phyloP scores from a whole-genome alignment of 2,113 vertebrate species.

The Rattus norvegicus region DNA sequence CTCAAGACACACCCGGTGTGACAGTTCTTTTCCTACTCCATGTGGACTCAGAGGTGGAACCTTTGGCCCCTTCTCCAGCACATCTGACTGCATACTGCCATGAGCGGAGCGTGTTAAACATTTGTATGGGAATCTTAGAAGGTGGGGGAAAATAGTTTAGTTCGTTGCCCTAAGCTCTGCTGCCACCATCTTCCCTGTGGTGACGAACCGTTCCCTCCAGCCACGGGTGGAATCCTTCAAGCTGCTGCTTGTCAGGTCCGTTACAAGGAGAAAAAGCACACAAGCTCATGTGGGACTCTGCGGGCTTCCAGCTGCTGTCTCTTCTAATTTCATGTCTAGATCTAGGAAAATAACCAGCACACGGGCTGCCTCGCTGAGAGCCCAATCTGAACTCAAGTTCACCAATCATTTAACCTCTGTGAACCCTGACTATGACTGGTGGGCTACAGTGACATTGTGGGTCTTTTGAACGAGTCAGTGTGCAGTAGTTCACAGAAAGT shows the following conservation, averaged over 20 bases:
- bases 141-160: background rate
- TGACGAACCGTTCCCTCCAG: background rate
- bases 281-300: background rate
- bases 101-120: background rate
- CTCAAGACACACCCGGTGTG: too few relatives aligned
- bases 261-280: background rate
- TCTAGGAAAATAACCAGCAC: background rate
- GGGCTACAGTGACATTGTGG: background rate
- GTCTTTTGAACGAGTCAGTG: background rate
- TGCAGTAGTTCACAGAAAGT: background rate
- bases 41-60: too few relatives aligned
- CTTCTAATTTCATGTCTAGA: background rate
- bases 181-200: background rate
- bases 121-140: background rate
- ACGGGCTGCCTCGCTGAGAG: background rate
- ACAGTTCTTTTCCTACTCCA: too few relatives aligned
- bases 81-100: too few relatives aligned
- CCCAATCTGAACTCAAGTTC: background rate
- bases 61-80: too few relatives aligned
- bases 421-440: background rate
- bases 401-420: background rate
- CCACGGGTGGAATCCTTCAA: background rate
- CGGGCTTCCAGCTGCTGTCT: background rate
- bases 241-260: background rate
- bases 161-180: background rate